Base-by-base conservation (phyloP, 2,113 vertebrate genomes). In the Grantiella picta region DNA sequence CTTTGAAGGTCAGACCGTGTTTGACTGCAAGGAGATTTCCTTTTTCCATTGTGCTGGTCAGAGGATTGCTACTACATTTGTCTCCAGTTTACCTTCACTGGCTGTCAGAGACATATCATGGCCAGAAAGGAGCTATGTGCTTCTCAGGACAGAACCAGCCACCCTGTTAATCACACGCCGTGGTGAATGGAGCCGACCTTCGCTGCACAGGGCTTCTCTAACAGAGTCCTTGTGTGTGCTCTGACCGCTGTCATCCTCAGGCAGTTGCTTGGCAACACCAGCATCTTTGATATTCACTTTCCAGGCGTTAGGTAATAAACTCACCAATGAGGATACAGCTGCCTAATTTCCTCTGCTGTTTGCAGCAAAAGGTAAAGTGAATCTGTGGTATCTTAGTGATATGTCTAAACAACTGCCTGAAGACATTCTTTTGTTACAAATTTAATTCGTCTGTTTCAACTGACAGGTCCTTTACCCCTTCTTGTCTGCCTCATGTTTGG, bases 241-340 rank as follows among this genome's bases (percentile, higher is more conserved):
- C 72, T 86, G 89, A 82, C 90, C 47, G 2, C 90, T 78, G 56
- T 65, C 90, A 60, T 88, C 87, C 50, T 69, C 61, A 75, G 81
- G 66, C 83, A 1, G 98, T 98, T 98, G 98, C 98, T 89, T 97
- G 96, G 98, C 97, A 98, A 98, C 98, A 65, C 73, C 71, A 95
- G 76, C 81, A 81, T 95, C 94, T 80, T 82, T 33, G 31, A 70
- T 82, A 89, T 96, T 97, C 90, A 70, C 79, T 92, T 6, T 1
- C 76, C 33, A 13, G 93, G 90, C 29, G 1, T 86, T 79, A 96
- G 96, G 92, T 91, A 97, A 97, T 97, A 91, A 97, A 97, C 96
- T 97, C 92, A 75, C 95, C 95, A 93, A 94, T 85, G 96, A 96
- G 96, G 86, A 27, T 68, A 57, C 56, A 94, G 95, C 88, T 89